phyloP scores from a whole-genome alignment of 2,888 invertebrate genomes.

The Ptychoptera contaminata region DNA sequence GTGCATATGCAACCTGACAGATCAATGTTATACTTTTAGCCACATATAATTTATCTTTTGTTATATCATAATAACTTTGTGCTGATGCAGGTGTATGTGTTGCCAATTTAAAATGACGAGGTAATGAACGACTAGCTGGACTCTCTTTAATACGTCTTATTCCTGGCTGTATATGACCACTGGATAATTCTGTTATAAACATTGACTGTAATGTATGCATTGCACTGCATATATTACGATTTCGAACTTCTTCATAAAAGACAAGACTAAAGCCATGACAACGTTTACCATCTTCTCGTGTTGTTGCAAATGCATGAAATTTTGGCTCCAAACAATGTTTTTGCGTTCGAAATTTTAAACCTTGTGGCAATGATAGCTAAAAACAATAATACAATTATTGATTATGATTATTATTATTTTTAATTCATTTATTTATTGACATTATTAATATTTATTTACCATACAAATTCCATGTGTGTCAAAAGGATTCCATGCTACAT shows the following conservation, averaged over 20 bases:
- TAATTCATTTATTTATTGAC: too few relatives aligned
- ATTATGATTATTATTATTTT: not conserved
- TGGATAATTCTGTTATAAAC: constrained; percentile 79
- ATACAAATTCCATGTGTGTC: constrained; percentile 92
- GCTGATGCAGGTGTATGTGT: constrained; percentile 61
- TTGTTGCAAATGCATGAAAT: constrained; percentile 95
- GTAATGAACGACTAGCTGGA: constrained; percentile 68
- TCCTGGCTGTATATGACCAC: constrained; percentile 53
- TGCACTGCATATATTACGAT: constrained; percentile 82
- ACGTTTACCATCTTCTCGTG: constrained; percentile 88
- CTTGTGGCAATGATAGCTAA: constrained; percentile 88
- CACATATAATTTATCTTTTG: constrained; percentile 87
- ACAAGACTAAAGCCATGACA: constrained; percentile 89
- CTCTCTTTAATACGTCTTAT: constrained; percentile 46
- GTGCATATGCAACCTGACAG: constrained; percentile 80
- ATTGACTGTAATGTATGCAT: constrained; percentile 92
- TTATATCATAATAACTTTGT: constrained; percentile 78
- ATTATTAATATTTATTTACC: too few relatives aligned
- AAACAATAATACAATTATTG: constrained; percentile 16
- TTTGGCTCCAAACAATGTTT: constrained; percentile 72
- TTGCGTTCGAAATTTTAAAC: constrained; percentile 87
- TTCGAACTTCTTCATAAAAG: constrained; percentile 91
- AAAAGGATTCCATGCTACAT: constrained; percentile 75
- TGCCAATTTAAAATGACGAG: constrained; percentile 75
- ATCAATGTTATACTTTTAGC: constrained; percentile 90